phyloP scores from a whole-genome alignment of 2,888 invertebrate species.

The Lydus trimaculatus region DNA sequence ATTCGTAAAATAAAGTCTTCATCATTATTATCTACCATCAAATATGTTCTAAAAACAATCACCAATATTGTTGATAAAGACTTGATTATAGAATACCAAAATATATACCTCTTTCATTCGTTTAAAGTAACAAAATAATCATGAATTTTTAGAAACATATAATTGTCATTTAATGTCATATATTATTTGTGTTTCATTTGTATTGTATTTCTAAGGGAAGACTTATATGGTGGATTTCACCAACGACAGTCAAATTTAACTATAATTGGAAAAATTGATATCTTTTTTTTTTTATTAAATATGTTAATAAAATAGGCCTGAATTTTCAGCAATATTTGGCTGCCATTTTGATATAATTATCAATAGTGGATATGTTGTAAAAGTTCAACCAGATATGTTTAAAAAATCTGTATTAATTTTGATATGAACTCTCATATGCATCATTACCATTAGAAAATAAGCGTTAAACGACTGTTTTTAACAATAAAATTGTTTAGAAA shows the following conservation, averaged over 20 bases:
- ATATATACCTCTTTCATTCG: neutral
- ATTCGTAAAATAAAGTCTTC: neutral
- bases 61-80: neutral
- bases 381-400: constrained; percentile 21
- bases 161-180: neutral
- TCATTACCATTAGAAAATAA: constrained; percentile 23
- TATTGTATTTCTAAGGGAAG: constrained; percentile 9
- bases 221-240: neutral
- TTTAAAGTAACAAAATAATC: neutral
- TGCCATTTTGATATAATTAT: constrained; percentile 34
- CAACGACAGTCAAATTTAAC: neutral
- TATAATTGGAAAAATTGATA: neutral
- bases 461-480: constrained; percentile 30
- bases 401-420: constrained; percentile 34
- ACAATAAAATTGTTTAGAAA: constrained; percentile 21
- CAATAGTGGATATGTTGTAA: neutral
- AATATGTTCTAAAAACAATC: neutral
- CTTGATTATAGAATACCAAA: neutral
- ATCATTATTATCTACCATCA: neutral
- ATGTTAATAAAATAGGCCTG: constrained; percentile 24
- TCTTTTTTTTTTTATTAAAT: neutral
- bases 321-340: constrained; percentile 30
- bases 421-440: constrained; percentile 30
- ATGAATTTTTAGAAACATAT: neutral
- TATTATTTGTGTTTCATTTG: neutral